phyloP scores from a whole-genome alignment of 2,888 invertebrate species.

The Lasioglossum vierecki region DNA sequence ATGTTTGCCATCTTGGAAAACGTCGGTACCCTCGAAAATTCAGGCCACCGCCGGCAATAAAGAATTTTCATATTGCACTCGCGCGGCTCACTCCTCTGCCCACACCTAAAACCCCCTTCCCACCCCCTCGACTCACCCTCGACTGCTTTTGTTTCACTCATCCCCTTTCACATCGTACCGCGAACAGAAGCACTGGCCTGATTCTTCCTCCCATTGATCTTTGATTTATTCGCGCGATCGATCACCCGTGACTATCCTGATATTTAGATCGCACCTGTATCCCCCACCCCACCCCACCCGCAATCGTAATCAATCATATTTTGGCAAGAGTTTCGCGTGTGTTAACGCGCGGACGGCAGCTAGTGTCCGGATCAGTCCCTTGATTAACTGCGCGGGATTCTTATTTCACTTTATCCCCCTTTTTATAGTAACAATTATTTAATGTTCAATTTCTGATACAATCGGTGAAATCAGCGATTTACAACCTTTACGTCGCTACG shows the following conservation, averaged over 20 bases:
- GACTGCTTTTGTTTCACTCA: not conserved
- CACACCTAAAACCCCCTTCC: not conserved
- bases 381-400: not conserved
- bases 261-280: constrained; percentile 4
- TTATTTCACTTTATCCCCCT: not conserved
- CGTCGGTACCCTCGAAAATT: constrained; percentile 44
- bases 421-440: no score
- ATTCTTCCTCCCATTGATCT: constrained; percentile 18
- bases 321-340: constrained; percentile 3
- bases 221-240: constrained; percentile 20
- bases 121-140: not conserved
- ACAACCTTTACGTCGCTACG: no score
- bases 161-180: not conserved
- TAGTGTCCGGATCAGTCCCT: not conserved
- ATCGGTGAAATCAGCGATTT: not conserved
- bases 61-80: constrained; percentile 43
- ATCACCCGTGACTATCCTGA: constrained; percentile 2
- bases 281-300: not conserved
- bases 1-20: constrained; percentile 54
- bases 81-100: not conserved
- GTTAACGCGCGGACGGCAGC: not conserved
- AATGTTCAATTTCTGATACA: no score
- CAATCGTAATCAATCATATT: not conserved
- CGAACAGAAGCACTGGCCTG: not conserved
- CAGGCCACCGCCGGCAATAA: constrained; percentile 35